phyloP scores from a whole-genome alignment of 1,140 invertebrate genomes.

The Drosophila mojavensis region DNA sequence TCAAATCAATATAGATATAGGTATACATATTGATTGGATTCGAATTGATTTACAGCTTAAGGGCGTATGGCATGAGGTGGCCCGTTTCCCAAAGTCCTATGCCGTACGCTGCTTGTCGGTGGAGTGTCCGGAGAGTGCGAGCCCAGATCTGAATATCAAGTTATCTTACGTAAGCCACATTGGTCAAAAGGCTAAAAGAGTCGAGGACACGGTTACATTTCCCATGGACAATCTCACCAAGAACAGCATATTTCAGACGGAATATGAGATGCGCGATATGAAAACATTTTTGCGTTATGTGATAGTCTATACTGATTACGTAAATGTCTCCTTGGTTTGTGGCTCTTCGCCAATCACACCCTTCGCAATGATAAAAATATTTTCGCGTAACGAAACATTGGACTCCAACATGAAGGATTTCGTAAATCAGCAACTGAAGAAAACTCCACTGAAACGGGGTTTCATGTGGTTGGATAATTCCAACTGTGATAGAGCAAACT shows the following conservation, averaged over 20 bases:
- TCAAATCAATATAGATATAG: background rate
- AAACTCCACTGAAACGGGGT: no score
- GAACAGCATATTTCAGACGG: constrained; percentile 32
- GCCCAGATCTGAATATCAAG: constrained; percentile 15
- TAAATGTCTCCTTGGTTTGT: no score
- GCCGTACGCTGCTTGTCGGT: constrained; percentile 50
- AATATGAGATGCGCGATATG: background rate
- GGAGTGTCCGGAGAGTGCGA: constrained; percentile 21
- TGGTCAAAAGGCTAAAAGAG: background rate
- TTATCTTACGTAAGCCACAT: constrained; percentile 42
- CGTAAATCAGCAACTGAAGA: no score
- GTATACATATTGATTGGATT: background rate
- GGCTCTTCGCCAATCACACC: no score
- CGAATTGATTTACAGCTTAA: constrained; percentile 22
- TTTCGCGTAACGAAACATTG: no score
- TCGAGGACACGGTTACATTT: constrained; percentile 31
- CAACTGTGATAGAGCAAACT: no score
- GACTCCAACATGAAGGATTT: no score
- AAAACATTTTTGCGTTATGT: constrained; percentile 1
- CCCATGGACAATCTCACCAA: constrained; percentile 34
- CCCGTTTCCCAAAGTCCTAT: constrained; percentile 33
- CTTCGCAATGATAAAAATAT: no score
- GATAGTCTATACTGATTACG: no score
- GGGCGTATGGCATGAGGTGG: constrained; percentile 54
- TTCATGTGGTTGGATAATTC: no score